phyloP scores from a whole-genome alignment of 1,140 invertebrate species.

The Lepidurus couesii region DNA sequence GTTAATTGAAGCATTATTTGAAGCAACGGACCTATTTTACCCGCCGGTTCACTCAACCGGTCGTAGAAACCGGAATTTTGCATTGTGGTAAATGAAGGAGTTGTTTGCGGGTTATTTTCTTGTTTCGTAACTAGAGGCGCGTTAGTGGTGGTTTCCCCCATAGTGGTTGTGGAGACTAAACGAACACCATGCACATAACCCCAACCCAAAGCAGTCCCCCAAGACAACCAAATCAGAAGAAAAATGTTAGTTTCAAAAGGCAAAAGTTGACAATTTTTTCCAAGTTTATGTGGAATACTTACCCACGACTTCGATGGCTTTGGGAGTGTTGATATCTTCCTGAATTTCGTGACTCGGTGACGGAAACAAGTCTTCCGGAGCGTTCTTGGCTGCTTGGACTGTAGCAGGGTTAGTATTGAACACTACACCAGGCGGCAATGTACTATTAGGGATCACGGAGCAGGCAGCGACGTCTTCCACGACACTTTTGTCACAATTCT shows the following conservation, averaged over 20 bases:
- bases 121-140: not conserved
- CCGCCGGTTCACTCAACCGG: too few relatives aligned
- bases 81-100: too few relatives aligned
- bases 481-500: conserved; percentile 59
- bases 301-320: not conserved
- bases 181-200: not conserved
- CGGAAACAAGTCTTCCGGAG: conserved; percentile 30
- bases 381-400: conserved; percentile 10
- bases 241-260: not conserved
- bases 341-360: conserved; percentile 25
- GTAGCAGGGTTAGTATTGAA: conserved; percentile 29
- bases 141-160: not conserved
- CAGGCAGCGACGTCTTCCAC: conserved; percentile 47
- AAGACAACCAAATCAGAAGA: not conserved
- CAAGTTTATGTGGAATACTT: not conserved
- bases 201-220: too few relatives aligned
- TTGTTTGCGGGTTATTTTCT: not conserved
- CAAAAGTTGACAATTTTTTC: not conserved
- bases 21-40: too few relatives aligned
- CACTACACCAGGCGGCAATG: conserved; percentile 29
- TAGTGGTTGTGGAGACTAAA: not conserved
- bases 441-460: conserved; percentile 40
- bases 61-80: too few relatives aligned
- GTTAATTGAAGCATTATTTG: too few relatives aligned
- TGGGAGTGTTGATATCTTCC: not conserved